phyloP scores from a whole-genome alignment of 2,888 invertebrate genomes.

The Eudasyphora cyanicolor region DNA sequence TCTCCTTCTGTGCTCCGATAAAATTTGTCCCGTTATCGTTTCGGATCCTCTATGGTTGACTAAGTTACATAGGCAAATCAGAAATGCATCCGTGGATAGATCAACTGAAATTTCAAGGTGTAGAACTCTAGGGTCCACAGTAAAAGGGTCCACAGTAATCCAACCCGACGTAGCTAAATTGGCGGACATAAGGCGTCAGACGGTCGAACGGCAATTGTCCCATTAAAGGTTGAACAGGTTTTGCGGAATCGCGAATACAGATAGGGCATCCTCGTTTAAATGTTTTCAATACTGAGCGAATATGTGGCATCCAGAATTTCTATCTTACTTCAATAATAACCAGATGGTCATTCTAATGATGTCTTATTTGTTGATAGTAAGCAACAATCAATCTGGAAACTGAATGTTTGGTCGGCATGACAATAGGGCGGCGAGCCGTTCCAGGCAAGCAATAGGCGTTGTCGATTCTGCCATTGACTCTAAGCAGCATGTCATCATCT shows the following conservation, averaged over 20 bases:
- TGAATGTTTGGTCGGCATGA: background rate
- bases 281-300: constrained; percentile 37
- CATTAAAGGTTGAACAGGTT: constrained; percentile 65
- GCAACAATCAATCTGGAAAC: constrained; percentile 1
- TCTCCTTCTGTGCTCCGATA: constrained; percentile 47
- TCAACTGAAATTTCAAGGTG: too few species aligned
- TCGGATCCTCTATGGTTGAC: background rate
- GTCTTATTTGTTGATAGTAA: constrained; percentile 19
- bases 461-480: constrained; percentile 42
- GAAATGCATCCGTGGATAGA: background rate
- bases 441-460: constrained; percentile 47
- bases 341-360: constrained; percentile 47
- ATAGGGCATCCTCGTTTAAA: constrained; percentile 28
- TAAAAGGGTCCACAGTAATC: too few species aligned
- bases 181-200: constrained; percentile 52
- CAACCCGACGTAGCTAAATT: too few species aligned
- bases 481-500: constrained; percentile 22
- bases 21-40: background rate
- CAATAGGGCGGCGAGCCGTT: constrained; percentile 37
- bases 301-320: too few species aligned
- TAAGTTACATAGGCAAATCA: background rate
- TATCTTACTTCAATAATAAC: too few species aligned
- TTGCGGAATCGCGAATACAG: constrained; percentile 32
- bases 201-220: constrained; percentile 64
- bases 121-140: too few species aligned